Percentiles rank a stretch among this genome's conserved stretches.
phyloP scores from a whole-genome alignment of 2,113 vertebrate species.

The Fulica atra region DNA sequence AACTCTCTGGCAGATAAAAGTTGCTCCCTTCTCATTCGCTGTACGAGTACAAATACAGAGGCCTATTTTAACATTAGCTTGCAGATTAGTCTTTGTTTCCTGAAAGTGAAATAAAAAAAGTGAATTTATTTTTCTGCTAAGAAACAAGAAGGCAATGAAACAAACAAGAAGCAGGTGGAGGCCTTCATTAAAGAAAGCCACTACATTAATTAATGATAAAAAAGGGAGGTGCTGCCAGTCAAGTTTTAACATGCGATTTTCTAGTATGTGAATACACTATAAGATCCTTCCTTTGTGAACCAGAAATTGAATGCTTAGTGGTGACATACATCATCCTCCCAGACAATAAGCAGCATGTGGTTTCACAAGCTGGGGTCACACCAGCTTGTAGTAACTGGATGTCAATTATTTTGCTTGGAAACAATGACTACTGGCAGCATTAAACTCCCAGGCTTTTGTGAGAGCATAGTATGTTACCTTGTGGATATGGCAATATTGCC shows the following conservation, averaged over 20 bases:
- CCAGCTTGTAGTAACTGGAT: not conserved
- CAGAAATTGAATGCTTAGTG: slow-evolving; percentile 6
- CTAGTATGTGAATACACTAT: not conserved
- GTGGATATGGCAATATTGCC: not conserved
- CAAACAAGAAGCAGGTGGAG: not conserved
- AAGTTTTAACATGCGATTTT: slow-evolving; percentile 7
- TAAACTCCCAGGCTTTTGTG: not conserved
- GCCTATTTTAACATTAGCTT: not conserved
- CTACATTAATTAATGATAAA: slow-evolving; percentile 36
- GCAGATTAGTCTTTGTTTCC: not conserved
- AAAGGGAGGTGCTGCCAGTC: not conserved
- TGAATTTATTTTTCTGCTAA: not conserved
- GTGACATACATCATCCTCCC: slow-evolving; percentile 15
- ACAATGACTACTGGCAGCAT: not conserved
- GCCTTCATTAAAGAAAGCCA: not conserved
- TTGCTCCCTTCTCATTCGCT: not conserved
- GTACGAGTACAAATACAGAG: not conserved
- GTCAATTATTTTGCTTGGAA: slow-evolving; percentile 41
- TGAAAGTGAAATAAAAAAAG: not conserved
- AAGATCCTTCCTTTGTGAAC: slow-evolving; percentile 21
- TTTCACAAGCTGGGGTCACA: slow-evolving; percentile 22
- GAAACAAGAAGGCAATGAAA: not conserved
- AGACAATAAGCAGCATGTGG: slow-evolving; percentile 6
- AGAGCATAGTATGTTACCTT: not conserved
- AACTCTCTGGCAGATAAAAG: not conserved